Base-by-base conservation (phyloP, 2,113 vertebrate species). In the Cinclus cinclus region DNA sequence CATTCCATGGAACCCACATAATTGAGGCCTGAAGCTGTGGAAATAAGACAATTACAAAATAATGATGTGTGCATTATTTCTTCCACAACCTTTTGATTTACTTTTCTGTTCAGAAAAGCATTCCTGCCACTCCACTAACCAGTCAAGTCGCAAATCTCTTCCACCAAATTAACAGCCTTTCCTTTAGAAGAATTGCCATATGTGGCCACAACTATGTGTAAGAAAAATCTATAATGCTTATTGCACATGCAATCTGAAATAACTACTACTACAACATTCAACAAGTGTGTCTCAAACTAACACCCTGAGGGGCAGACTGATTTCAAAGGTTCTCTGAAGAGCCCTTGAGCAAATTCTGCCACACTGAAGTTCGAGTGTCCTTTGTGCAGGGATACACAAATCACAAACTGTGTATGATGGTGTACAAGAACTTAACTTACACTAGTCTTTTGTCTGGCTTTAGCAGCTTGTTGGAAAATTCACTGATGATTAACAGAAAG, bases 391-490 rank as follows among this genome's bases (percentile, higher is more conserved):
- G 56, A 94, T 25, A 84, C 46, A 94, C 22, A 68, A 81, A 81
- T 46, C 46, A 80, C 62, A 65, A 89, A 60, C 23, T 27, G 35
- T 47, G 50, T 30, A 58, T 8, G 22, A 75, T 25, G 58, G 17
- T 14, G 33, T 30, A 64, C 22, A 82, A 76, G 83, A 88, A 76
- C 11, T 86, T 56, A 76, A 98, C 99, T 98, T 97, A 99, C 99
- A 99, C 97, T 6, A 98, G 97, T 95, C 98, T 99, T 97, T 98
- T 99, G 98, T 99, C 99, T n/a, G 98, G 98, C 94, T 98, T 99
- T 74, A 99, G 98, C 77, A 99, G 98, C 90, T 99, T 99, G 96
- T 98, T 97, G 96, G 99, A 99, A 97, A 99, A 99, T 95, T 99
- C 98, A 46, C 96, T 98, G 97, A 99, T 98, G 95, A 99, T 98